phyloP scores from a whole-genome alignment of 2,888 invertebrate genomes.

The Melieria picta region DNA sequence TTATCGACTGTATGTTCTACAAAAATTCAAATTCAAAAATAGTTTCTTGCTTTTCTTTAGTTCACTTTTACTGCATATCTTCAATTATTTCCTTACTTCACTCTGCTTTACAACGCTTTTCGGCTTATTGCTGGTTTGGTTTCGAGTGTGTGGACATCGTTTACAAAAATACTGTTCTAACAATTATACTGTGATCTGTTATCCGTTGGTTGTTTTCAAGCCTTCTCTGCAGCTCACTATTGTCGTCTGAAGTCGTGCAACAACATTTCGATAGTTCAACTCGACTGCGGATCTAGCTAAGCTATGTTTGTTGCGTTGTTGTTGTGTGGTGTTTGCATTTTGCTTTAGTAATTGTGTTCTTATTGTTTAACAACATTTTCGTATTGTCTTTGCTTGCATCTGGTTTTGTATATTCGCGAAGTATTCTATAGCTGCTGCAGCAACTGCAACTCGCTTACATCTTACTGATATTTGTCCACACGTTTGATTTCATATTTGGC shows the following conservation, averaged over 20 bases:
- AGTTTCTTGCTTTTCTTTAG: constrained; percentile 2
- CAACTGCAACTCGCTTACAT: constrained; percentile 1
- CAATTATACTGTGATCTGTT: no score
- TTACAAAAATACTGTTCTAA: constrained; percentile 4
- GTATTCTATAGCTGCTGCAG: not conserved
- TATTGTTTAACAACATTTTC: constrained; percentile 31
- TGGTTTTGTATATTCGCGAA: no score
- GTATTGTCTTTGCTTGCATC: constrained; percentile 41
- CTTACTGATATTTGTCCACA: not conserved
- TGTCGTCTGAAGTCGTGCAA: no score
- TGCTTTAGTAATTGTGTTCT: constrained; percentile 27
- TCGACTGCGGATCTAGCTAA: not conserved
- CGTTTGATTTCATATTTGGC: constrained; percentile 6
- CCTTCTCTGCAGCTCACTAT: no score
- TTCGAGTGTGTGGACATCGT: not conserved
- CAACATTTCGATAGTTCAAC: no score
- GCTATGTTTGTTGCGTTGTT: not conserved
- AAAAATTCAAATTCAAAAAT: constrained; percentile 19
- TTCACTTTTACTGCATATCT: not conserved
- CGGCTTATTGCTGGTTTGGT: no score
- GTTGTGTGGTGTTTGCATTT: constrained; percentile 6
- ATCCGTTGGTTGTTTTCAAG: no score
- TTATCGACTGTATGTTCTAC: no score
- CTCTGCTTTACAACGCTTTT: no score
- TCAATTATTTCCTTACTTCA: no score